phyloP scores from a whole-genome alignment of 1,140 invertebrate species.

The Hypothenemus hampei region DNA sequence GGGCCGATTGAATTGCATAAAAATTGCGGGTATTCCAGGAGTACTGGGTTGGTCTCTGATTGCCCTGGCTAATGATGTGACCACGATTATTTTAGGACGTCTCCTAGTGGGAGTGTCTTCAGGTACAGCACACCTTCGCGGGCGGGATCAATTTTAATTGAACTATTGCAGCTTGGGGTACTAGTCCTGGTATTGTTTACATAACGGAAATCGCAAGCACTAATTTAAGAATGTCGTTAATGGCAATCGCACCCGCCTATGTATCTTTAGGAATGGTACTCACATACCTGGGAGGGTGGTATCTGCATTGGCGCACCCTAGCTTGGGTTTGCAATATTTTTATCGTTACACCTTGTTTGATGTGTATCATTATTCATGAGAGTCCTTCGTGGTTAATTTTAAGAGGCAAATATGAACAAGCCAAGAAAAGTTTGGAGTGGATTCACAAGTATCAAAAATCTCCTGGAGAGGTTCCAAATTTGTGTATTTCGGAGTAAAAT shows the following conservation, averaged over 20 bases:
- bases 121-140: slow-evolving; percentile 33
- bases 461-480: slow-evolving; percentile 21
- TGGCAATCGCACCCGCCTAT: slow-evolving; percentile 32
- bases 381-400: slow-evolving; percentile 59
- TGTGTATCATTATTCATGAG: slow-evolving; percentile 59
- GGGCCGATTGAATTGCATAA: slow-evolving; percentile 58
- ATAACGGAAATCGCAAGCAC: slow-evolving; percentile 57
- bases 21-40: slow-evolving; percentile 56
- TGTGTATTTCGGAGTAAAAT: not conserved
- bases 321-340: slow-evolving; percentile 53
- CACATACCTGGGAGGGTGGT: slow-evolving; percentile 54
- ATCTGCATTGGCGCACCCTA: slow-evolving; percentile 52
- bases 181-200: slow-evolving; percentile 56
- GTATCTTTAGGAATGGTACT: slow-evolving; percentile 52
- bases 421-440: slow-evolving; percentile 51
- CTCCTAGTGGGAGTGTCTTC: slow-evolving; percentile 58
- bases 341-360: slow-evolving; percentile 49
- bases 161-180: slow-evolving; percentile 47
- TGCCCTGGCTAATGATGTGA: slow-evolving; percentile 47
- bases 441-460: slow-evolving; percentile 40
- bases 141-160: not conserved
- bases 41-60: slow-evolving; percentile 59
- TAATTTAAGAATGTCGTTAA: slow-evolving; percentile 52
- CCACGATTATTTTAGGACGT: slow-evolving; percentile 55
- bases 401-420: slow-evolving; percentile 52